Percentiles rank a stretch among this genome's conserved stretches.
Conservation (phyloP, 2,888 invertebrate species). For the Meloe dianella region DNA sequence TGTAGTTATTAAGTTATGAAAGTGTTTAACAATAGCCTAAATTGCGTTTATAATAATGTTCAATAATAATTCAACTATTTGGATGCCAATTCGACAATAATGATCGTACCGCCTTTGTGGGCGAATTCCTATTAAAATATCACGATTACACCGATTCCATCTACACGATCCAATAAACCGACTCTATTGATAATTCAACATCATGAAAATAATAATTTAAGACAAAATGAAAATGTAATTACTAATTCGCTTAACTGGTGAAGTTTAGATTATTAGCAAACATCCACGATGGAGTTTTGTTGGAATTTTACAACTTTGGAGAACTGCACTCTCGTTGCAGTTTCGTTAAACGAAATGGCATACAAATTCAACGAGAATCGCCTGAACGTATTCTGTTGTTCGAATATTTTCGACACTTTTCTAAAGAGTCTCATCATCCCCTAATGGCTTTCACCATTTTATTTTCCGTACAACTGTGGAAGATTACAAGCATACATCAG, state of each 20-base stretch:
- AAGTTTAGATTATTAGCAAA: neutral
- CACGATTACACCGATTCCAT: neutral
- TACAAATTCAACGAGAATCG: slow-evolving; percentile 6
- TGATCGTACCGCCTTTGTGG: neutral
- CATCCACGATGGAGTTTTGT: neutral
- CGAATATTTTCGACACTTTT: slow-evolving; percentile 4
- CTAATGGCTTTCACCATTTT: slow-evolving; percentile 5
- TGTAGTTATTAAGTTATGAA: neutral
- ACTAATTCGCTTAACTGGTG: neutral
- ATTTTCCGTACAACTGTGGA: neutral
- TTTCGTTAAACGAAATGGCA: neutral
- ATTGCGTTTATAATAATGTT: slow-evolving; percentile 2
- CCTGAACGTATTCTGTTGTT: neutral
- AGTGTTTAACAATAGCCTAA: neutral
- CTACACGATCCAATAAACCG: neutral
- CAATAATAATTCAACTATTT: neutral
- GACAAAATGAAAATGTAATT: neutral
- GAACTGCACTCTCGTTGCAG: neutral
- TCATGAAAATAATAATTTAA: neutral
- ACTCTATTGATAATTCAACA: neutral
- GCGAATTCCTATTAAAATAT: neutral
- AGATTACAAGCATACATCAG: neutral
- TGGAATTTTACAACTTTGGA: neutral
- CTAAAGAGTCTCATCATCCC: neutral
- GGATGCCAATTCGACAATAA: neutral